These are phyloP conservation scores for Stictonetta naevosa DNA, from an alignment of 2,113 vertebrate genomes.

Conservation along the genomic window DNA sequence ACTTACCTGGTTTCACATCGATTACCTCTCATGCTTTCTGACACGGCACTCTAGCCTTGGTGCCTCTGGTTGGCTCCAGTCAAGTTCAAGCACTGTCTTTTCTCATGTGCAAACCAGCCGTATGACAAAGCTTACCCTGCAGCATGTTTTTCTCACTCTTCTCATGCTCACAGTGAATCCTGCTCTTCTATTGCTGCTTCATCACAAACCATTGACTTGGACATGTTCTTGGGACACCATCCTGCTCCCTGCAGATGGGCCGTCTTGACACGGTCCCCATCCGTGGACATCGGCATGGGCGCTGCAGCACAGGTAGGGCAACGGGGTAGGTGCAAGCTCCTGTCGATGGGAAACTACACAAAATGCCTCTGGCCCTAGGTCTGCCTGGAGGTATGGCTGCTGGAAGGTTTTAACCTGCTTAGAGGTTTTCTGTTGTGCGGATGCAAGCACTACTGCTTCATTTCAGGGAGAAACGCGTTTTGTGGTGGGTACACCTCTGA, in stretches of 20 bases:
- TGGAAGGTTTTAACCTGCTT: not conserved
- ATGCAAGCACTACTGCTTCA: rapidly evolving
- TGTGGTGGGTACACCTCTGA: not conserved
- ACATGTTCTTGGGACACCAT: not conserved
- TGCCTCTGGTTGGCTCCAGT: not conserved
- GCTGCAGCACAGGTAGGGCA: rapidly evolving
- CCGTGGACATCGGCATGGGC: too few species aligned
- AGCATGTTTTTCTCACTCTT: not conserved
- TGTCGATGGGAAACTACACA: rapidly evolving
- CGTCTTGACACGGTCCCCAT: not conserved
- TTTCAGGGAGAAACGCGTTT: not conserved
- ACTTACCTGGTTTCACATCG: not conserved
- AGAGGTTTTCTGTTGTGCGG: not conserved
- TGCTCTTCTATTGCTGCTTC: not conserved
- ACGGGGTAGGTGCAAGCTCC: rapidly evolving
- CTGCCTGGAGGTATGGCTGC: not conserved
- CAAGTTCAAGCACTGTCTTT: not conserved
- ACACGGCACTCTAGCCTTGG: not conserved
- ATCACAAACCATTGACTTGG: not conserved
- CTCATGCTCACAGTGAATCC: not conserved
- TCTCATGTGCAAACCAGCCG: rapidly evolving
- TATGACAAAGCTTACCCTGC: not conserved
- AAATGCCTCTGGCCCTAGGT: not conserved
- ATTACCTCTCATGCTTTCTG: not conserved
- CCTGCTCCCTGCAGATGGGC: not conserved